Base-by-base conservation (phyloP, 2,797 vertebrate species). In the Amblyopsis hoosieri region DNA sequence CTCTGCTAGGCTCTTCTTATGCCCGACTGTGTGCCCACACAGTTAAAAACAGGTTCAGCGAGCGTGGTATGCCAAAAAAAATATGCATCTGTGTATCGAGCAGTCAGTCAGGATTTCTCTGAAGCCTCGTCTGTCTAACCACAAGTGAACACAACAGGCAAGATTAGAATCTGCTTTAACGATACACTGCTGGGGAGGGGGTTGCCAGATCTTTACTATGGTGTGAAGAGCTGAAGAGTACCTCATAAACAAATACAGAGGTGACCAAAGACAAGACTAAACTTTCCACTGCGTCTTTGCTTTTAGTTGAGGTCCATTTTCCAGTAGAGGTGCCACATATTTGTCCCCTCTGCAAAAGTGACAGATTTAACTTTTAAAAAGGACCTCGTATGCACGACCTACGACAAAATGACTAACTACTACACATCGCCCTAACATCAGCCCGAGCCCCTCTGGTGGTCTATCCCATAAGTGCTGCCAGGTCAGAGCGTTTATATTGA, bases 31-130 rank as follows among this genome's bases (percentile, higher is more conserved):
- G 12, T 78, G 85, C 89, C 88, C 90, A 84, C 87, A 91, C 67
- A 47, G 76, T 61, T 64, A 77, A 85, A 87, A 93, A 93, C 92
- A 59, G 83, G 93, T 93, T 85, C 58, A 76, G 72, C 92, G 72
- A 90, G 91, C 90, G 89, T 75, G 82, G 78, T 82, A 78, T 89
- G 87, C 82, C 80, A 89, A 86, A 90, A 42, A 71, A 81, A 88
- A 85, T 75, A 87, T 74, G 80, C 79, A 87, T 88, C 76, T 84
- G 79, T 79, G 85, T 89, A 86, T 85, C 58, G 68, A 79, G 85
- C 60, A 82, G 75, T 65, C 70, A 81, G 66, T 51, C 57, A 45
- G 33, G 68, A 66, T 72, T 79, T 55, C 69, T 75, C 69, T 74
- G 67, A 67, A 78, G 66, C 60, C 58, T 74, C 29, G 1, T 80